These are phyloP conservation scores for Zeugodacus cucurbitae DNA, from an alignment of 1,140 invertebrate species.

Conservation along the genomic window DNA sequence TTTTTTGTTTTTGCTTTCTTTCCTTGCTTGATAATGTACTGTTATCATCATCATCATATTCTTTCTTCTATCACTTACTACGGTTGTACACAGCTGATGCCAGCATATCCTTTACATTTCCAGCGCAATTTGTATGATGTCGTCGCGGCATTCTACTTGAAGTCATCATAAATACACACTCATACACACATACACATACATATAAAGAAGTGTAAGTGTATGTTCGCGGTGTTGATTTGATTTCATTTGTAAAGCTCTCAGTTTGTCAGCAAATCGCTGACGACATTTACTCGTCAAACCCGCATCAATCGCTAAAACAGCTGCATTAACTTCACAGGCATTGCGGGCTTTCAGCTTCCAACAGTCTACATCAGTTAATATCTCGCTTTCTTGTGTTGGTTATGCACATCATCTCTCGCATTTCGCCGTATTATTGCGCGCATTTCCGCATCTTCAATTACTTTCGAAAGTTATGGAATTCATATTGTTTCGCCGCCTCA, in stretches of 20 bases:
- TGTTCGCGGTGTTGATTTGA: neutral
- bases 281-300: neutral
- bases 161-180: neutral
- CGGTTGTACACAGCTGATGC: neutral
- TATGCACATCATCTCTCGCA: neutral
- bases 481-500: neutral
- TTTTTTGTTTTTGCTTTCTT: neutral
- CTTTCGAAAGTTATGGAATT: neutral
- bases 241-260: neutral
- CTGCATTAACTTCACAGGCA: neutral
- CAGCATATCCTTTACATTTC: neutral
- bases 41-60: neutral
- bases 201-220: neutral
- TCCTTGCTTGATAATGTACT: neutral
- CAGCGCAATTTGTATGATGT: neutral
- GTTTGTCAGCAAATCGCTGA: neutral
- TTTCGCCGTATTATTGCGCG: neutral
- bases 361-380: neutral
- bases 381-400: neutral
- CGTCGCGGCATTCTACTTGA: neutral
- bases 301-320: neutral
- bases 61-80: neutral
- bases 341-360: neutral
- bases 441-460: neutral
- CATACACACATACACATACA: neutral